phyloP scores from a whole-genome alignment of 2,113 vertebrate species.

The Psittacara wagleri region DNA sequence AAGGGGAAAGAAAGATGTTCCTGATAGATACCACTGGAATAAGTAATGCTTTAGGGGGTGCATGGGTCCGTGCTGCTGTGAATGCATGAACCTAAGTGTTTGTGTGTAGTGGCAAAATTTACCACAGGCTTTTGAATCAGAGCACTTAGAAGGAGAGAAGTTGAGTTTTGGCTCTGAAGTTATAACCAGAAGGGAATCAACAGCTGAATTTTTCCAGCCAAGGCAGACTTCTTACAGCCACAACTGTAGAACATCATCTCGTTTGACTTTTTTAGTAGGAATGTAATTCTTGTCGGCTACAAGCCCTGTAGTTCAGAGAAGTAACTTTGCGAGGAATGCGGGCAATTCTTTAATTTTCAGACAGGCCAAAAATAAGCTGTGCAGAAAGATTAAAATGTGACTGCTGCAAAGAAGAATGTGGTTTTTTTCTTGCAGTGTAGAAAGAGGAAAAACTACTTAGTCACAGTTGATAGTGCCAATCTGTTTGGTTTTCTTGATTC shows the following conservation, averaged over 20 bases:
- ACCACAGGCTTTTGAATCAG: not conserved
- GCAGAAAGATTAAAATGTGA: constrained; percentile 4
- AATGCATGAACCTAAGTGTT: not conserved
- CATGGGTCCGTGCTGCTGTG: not conserved
- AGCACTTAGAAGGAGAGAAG: not conserved
- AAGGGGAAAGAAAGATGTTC: not conserved
- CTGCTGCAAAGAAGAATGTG: not conserved
- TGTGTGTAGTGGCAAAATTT: not conserved
- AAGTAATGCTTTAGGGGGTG: not conserved
- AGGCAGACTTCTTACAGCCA: not conserved
- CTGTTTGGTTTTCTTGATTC: not conserved
- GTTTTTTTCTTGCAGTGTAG: not conserved
- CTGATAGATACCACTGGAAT: not conserved
- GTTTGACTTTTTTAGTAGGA: constrained; percentile 23
- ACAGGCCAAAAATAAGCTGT: constrained; percentile 30
- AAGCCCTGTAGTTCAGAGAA: constrained; percentile 11
- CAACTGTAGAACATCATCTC: not conserved
- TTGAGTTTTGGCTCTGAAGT: constrained; percentile 22
- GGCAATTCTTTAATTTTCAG: constrained; percentile 52
- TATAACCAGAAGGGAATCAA: constrained; percentile 5
- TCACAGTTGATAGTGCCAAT: not conserved
- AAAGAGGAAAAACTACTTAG: not conserved
- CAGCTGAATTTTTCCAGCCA: constrained; percentile 35
- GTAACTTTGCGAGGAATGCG: constrained; percentile 25
- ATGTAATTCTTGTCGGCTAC: not conserved